Conservation (phyloP, 2,113 vertebrate genomes). For the Pagrus major region DNA sequence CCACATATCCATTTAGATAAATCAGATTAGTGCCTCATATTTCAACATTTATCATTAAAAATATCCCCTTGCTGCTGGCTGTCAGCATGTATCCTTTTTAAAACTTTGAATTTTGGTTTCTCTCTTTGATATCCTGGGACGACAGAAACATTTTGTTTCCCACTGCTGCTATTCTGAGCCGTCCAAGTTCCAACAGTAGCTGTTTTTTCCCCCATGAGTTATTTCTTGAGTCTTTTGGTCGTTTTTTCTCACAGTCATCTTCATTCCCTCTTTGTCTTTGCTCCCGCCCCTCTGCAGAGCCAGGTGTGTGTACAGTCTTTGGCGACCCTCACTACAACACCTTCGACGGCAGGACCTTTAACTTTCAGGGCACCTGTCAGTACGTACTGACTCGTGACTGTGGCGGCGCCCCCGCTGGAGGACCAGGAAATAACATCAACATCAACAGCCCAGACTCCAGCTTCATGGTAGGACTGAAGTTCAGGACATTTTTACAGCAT, state of each 20-base stretch:
- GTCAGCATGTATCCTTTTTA: slow-evolving; percentile 5
- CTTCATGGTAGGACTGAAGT: slow-evolving; percentile 85
- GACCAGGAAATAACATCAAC: slow-evolving; percentile 50
- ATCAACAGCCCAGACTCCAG: slow-evolving; percentile 87
- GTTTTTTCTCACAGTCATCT: neutral
- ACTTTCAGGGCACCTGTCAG: slow-evolving; percentile 99
- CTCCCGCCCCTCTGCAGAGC: slow-evolving; percentile 85
- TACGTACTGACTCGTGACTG: slow-evolving; percentile 97
- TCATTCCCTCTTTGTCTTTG: neutral
- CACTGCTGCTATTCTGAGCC: neutral
- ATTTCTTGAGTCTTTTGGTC: neutral
- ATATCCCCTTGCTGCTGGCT: neutral
- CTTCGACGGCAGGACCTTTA: slow-evolving; percentile 98
- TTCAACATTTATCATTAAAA: slow-evolving; percentile 35
- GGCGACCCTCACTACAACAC: slow-evolving; percentile 99
- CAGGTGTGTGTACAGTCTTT: slow-evolving; percentile 98
- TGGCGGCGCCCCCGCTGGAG: slow-evolving; percentile 42
- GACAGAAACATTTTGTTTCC: neutral
- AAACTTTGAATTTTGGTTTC: neutral
- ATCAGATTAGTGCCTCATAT: slow-evolving; percentile 33
- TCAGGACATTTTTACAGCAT: neutral
- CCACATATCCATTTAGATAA: slow-evolving; percentile 23
- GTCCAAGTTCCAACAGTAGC: neutral
- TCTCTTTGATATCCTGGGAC: neutral
- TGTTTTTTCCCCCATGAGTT: neutral